Evolutionary conservation across 2,797 vertebrate genomes (phyloP), one percentile per base, ranked within the genome.

Genomic region (Thunnus albacares): DNA sequence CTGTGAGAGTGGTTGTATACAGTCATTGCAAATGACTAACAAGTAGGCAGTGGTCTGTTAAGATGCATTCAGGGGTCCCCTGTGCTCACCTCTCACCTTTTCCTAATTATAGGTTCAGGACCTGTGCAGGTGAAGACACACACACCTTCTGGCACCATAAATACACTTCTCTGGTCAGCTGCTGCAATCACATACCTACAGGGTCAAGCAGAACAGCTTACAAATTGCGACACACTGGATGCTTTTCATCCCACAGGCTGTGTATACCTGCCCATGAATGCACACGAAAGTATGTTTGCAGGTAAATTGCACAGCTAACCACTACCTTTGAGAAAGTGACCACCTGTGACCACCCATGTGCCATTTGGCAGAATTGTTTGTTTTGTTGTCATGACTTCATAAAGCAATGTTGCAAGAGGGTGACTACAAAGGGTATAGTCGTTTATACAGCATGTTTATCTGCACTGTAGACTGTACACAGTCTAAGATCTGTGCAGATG

Each of bases 11-110:
- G 55, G 35, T 78, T 77, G 47, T 73, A 67, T 65, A 56, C n/a
- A 60, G 17, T 83, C 57, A 81, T 86, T 82, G 84, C 58, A 85
- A 76, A 28, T 51, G 55, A 59, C 47, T 58, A 33, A 79, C 62
- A 41, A 60, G 47, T 57, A 65, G 49, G 52, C 22, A 38, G n/a
- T 52, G 38, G 26, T 84, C 63, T 77, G 45, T 81, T 76, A 52
- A 79, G 70, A 77, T 64, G 35, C 45, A 78, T 58, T 45, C 60
- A 80, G 24, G 52, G 71, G 59, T 69, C 61, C 51, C 58, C 58
- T 80, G n/a, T 45, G 10, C 41, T 89, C 85, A 87, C 88, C 82
- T 89, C 47, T 93, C 76, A 79, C 83, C 80, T 84, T 79, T 72
- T 51, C 53, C 68, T 80, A 87, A 93, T 92, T 86, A 92, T 78